Conservation (phyloP, 2,113 vertebrate species). For the Thermophis baileyi region DNA sequence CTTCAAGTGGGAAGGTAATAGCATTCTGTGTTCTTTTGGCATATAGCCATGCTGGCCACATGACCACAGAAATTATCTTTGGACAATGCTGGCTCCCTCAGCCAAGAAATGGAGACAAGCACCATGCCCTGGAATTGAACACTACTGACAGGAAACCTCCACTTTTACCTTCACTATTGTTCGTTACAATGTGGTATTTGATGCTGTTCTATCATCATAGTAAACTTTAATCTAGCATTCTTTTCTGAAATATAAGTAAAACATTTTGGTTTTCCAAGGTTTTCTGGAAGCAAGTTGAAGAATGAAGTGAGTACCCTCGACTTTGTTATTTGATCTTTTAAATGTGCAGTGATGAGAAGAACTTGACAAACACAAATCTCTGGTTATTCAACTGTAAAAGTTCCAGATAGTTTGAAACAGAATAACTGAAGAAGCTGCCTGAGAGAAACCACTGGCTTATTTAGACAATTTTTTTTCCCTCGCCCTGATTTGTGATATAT, state of each 20-base stretch:
- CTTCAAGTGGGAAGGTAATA: not conserved
- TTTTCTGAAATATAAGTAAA: slow-evolving; percentile 45
- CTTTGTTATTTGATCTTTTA: slow-evolving; percentile 16
- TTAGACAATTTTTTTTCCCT: not conserved
- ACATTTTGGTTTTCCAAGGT: slow-evolving; percentile 75
- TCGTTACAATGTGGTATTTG: not conserved
- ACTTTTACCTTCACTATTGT: not conserved
- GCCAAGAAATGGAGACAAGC: not conserved
- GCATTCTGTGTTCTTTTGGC: not conserved
- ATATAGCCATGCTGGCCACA: not conserved
- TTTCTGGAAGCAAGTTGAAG: slow-evolving; percentile 96
- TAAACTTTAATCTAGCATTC: not conserved
- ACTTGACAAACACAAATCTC: not conserved
- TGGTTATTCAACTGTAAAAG: not conserved
- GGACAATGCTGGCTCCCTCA: not conserved
- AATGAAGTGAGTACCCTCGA: slow-evolving; percentile 82
- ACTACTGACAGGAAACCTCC: not conserved
- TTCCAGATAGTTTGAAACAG: not conserved
- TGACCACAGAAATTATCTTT: not conserved
- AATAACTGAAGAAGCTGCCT: not conserved
- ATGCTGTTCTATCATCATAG: not conserved
- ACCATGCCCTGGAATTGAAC: not conserved
- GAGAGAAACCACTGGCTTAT: not conserved
- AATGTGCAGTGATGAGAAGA: not conserved
- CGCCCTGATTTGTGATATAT: not conserved